Evolutionary conservation across 2,113 vertebrate species (phyloP).

Genomic region (Telmatochromis brachygnathus): DNA sequence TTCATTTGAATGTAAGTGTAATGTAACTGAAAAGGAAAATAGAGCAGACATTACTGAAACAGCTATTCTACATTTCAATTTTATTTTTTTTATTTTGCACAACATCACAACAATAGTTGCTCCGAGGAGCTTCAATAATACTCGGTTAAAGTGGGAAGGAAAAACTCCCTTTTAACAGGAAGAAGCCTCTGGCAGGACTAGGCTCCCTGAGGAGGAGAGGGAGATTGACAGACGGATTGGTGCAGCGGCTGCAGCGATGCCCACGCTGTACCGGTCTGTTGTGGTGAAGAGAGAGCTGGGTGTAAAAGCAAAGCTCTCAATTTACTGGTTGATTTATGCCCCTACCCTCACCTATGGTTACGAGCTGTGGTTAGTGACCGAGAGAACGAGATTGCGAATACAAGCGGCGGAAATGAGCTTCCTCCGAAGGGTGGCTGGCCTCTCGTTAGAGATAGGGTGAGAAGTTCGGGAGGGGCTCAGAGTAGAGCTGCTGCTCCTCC

Average conservation of each 20-base stretch:
- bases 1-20: not conserved
- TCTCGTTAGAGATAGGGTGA: too few relatives aligned
- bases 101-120: not conserved
- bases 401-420: too few relatives aligned
- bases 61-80: not conserved
- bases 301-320: not conserved
- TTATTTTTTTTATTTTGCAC: not conserved
- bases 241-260: not conserved
- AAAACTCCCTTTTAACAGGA: not conserved
- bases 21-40: not conserved
- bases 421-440: too few relatives aligned
- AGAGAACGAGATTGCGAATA: too few relatives aligned
- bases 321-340: not conserved
- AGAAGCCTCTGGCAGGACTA: not conserved
- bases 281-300: not conserved
- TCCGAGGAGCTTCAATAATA: not conserved
- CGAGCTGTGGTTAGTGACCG: too few relatives aligned
- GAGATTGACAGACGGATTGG: not conserved
- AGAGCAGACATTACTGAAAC: not conserved
- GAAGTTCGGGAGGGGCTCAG: not conserved
- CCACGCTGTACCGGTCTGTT: not conserved
- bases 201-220: not conserved
- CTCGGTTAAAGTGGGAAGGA: not conserved
- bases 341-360: too few relatives aligned
- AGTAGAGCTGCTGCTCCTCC: not conserved